Evolutionary conservation across 2,888 invertebrate genomes (phyloP).

Genomic region (Eudasyphora cyanicolor): DNA sequence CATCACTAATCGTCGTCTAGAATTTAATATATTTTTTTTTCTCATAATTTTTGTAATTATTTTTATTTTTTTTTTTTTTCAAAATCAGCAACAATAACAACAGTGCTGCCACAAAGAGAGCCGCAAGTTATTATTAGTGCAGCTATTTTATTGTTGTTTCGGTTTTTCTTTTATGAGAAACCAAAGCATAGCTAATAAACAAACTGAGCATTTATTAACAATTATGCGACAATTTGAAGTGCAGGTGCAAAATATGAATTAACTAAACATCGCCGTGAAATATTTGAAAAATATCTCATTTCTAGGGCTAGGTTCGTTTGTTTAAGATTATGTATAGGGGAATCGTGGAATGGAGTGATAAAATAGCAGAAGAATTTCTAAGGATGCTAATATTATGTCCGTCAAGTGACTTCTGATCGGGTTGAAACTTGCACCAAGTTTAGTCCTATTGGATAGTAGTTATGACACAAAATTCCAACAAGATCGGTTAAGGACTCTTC

Average conservation of each 20-base stretch:
- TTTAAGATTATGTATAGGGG: background rate
- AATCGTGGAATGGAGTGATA: background rate
- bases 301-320: slow-evolving; percentile 4
- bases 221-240: slow-evolving; percentile 58
- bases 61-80: slow-evolving; percentile 33
- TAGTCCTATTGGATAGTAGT: no score
- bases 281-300: slow-evolving; percentile 33
- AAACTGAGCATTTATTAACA: slow-evolving; percentile 37
- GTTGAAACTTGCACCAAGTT: no score
- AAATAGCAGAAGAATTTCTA: no score
- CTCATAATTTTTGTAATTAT: slow-evolving; percentile 19
- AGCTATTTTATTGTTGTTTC: background rate
- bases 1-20: background rate
- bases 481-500: no score
- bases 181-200: background rate
- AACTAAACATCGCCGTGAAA: slow-evolving; percentile 23
- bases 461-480: no score
- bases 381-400: no score
- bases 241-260: slow-evolving; percentile 58
- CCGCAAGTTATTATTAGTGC: slow-evolving; percentile 38
- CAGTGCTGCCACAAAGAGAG: slow-evolving; percentile 24
- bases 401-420: no score
- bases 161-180: background rate
- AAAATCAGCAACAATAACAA: background rate
- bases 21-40: slow-evolving; percentile 24